These are phyloP conservation scores for Lagopus leucura DNA, from an alignment of 2,113 vertebrate genomes.

Conservation along the genomic window DNA sequence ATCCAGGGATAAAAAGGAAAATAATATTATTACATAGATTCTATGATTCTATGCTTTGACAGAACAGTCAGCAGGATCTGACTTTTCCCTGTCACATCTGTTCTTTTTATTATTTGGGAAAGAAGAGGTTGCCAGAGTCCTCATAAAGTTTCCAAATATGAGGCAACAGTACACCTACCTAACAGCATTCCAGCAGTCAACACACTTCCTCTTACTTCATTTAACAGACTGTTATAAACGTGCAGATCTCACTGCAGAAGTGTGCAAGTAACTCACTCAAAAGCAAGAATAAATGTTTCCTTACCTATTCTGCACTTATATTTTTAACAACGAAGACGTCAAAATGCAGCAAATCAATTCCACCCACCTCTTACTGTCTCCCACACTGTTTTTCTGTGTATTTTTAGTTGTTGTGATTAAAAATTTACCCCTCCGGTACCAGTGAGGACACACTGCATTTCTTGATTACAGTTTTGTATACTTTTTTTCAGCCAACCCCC, in stretches of 20 bases:
- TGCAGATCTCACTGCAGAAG: not conserved
- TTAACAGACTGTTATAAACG: conserved; percentile 14
- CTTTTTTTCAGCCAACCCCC: not conserved
- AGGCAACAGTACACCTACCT: not conserved
- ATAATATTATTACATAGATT: not conserved
- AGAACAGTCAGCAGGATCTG: not conserved
- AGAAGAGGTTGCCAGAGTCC: not conserved
- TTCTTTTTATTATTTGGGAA: not conserved
- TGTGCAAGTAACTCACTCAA: conserved; percentile 23
- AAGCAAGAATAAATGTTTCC: conserved; percentile 21
- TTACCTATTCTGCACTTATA: not conserved
- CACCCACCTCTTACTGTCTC: not conserved
- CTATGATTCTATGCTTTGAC: not conserved
- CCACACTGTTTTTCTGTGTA: not conserved
- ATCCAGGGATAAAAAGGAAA: not conserved
- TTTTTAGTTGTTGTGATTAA: conserved; percentile 68
- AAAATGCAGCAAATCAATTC: conserved; percentile 23
- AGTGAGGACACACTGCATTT: conserved; percentile 39
- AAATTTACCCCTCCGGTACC: conserved; percentile 61
- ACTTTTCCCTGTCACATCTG: not conserved
- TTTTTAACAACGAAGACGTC: not conserved
- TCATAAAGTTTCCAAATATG: not conserved
- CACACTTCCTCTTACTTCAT: not conserved
- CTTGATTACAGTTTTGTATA: conserved; percentile 30
- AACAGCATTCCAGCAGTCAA: not conserved